phyloP scores from a whole-genome alignment of 1,140 invertebrate genomes.

The Philaenus spumarius region DNA sequence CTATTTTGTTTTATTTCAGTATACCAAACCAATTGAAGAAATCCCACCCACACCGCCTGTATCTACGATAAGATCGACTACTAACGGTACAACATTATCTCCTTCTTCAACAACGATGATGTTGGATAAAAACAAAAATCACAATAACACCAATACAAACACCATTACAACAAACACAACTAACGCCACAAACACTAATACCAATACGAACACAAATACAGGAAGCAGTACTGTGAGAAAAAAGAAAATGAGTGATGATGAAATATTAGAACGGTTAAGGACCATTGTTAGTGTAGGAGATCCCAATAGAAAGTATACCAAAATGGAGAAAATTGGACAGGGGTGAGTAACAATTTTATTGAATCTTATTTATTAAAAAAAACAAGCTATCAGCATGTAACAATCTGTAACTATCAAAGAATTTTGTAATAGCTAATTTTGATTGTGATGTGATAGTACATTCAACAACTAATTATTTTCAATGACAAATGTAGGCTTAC shows the following conservation, averaged over 20 bases:
- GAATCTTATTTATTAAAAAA: too few relatives aligned
- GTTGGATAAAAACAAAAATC: conserved; percentile 63
- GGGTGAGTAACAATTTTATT: too few relatives aligned
- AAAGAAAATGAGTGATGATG: conserved; percentile 95
- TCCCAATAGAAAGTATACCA: conserved; percentile 95
- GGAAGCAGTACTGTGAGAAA: conserved; percentile 48
- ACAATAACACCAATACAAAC: conserved; percentile 28
- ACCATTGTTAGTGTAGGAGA: conserved; percentile 91
- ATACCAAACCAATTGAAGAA: conserved; percentile 95
- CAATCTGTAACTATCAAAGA: too few relatives aligned
- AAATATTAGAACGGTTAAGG: conserved; percentile 89
- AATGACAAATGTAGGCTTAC: too few relatives aligned
- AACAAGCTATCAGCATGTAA: too few relatives aligned
- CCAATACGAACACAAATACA: conserved; percentile 23
- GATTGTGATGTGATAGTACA: too few relatives aligned
- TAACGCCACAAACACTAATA: conserved; percentile 14
- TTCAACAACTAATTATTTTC: too few relatives aligned
- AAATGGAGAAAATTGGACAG: conserved; percentile 99
- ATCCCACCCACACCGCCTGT: conserved; percentile 41
- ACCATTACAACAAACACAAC: conserved; percentile 11
- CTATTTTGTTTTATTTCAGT: conserved; percentile 50
- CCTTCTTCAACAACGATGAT: conserved; percentile 28
- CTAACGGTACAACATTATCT: conserved; percentile 29
- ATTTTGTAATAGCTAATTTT: too few relatives aligned
- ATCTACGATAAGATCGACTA: conserved; percentile 31